Percentiles rank a stretch among this genome's conserved stretches.
Conservation (phyloP, 23 tunicate genomes). For the Oikopleura vanhoeffeni region DNA sequence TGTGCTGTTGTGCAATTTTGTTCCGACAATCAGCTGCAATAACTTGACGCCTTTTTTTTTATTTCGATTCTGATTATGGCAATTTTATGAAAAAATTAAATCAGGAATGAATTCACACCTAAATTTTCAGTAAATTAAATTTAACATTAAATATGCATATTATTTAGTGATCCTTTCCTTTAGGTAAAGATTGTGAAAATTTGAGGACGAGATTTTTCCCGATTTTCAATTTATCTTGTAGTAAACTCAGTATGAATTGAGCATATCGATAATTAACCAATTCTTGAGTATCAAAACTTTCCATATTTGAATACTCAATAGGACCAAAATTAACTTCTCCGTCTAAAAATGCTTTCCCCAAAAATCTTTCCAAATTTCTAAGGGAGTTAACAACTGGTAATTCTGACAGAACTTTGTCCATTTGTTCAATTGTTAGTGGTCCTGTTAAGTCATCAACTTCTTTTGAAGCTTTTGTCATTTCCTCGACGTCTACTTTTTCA, state of each 20-base stretch:
- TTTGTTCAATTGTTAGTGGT: neutral
- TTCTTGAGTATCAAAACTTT: neutral
- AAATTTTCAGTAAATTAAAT: no score
- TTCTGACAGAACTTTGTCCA: neutral
- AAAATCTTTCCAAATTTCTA: neutral
- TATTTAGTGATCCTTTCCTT: neutral
- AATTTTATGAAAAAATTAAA: no score
- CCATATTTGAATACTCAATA: neutral
- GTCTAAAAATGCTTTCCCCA: neutral
- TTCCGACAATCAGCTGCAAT: no score
- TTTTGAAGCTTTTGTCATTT: neutral
- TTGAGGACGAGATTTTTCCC: neutral
- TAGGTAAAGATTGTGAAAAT: neutral
- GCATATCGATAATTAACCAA: neutral
- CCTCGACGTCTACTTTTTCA: neutral
- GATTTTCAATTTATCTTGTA: neutral
- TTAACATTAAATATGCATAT: no score
- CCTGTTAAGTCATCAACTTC: neutral
- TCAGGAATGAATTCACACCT: no score
- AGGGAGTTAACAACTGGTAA: neutral
- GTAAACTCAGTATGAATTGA: neutral
- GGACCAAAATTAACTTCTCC: neutral
- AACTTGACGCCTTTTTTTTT: no score
- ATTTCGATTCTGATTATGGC: no score
- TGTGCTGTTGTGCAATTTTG: no score